Evolutionary conservation across 2,888 invertebrate species (phyloP).

Genomic region (Acanthosepion pharaonis): DNA sequence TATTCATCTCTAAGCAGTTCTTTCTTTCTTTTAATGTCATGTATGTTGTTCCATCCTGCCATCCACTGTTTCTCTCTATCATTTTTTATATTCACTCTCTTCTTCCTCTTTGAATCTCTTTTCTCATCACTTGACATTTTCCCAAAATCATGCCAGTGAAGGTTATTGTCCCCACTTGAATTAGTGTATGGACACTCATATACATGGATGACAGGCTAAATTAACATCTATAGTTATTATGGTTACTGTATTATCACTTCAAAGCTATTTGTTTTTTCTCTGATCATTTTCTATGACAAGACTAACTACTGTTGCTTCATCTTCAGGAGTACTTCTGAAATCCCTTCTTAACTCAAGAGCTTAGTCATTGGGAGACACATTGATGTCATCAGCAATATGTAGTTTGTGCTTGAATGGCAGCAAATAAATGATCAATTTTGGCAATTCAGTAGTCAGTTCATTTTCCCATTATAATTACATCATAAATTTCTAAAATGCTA

Average conservation of each 20-base stretch:
- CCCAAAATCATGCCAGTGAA: neutral
- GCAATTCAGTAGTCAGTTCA: too few species aligned
- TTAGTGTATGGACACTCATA: neutral
- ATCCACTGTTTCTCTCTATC: neutral
- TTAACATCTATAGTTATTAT: neutral
- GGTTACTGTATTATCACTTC: neutral
- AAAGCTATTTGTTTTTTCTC: neutral
- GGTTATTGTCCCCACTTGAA: neutral
- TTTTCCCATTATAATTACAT: too few species aligned
- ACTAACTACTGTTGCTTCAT: too few species aligned
- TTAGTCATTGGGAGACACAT: too few species aligned
- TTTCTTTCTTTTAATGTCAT: neutral
- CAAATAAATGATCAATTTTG: too few species aligned
- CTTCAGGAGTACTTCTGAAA: too few species aligned
- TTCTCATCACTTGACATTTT: neutral
- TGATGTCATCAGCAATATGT: too few species aligned
- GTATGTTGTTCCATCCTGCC: neutral
- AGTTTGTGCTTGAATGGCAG: too few species aligned
- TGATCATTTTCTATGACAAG: neutral
- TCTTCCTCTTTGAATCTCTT: neutral
- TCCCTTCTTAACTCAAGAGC: too few species aligned
- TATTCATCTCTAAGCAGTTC: neutral
- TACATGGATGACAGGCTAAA: neutral
- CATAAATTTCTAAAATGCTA: too few species aligned
- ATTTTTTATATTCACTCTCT: neutral